phyloP scores from a whole-genome alignment of 2,888 invertebrate species.

The Tachina grossa region DNA sequence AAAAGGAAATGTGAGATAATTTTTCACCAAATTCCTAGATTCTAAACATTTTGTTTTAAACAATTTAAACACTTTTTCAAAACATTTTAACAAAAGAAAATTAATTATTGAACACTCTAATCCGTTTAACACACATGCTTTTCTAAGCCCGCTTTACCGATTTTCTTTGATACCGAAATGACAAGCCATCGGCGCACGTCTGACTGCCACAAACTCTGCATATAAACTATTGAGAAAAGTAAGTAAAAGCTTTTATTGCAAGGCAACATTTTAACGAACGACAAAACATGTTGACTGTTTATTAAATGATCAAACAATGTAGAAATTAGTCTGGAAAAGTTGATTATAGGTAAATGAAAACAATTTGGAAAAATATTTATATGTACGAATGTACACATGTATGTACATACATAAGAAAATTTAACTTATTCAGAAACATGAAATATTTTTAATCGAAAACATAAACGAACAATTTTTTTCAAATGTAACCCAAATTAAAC shows the following conservation, averaged over 20 bases:
- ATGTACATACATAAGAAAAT: too few species aligned
- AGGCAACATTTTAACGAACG: not conserved
- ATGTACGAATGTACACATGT: too few species aligned
- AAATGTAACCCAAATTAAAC: too few species aligned
- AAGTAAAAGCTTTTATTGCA: not conserved
- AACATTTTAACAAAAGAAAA: not conserved
- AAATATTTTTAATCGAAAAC: too few species aligned
- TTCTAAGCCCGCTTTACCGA: not conserved
- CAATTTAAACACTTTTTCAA: not conserved
- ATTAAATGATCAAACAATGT: too few species aligned
- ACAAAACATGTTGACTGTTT: not conserved
- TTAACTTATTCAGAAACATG: too few species aligned
- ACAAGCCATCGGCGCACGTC: conserved; percentile 6
- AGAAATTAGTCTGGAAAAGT: too few species aligned
- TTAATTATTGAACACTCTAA: not conserved
- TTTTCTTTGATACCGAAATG: not conserved
- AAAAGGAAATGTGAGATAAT: not conserved
- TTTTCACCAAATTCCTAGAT: not conserved
- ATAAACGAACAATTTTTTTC: too few species aligned
- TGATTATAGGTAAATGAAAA: too few species aligned
- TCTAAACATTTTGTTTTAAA: not conserved
- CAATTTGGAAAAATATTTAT: too few species aligned
- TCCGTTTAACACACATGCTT: conserved; percentile 1
- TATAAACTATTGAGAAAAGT: not conserved
- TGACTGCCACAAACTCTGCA: not conserved